Evolutionary conservation across 2,888 invertebrate species (phyloP), one percentile per base, ranked within the genome.

Genomic region (Tetrapedia diversipes): DNA sequence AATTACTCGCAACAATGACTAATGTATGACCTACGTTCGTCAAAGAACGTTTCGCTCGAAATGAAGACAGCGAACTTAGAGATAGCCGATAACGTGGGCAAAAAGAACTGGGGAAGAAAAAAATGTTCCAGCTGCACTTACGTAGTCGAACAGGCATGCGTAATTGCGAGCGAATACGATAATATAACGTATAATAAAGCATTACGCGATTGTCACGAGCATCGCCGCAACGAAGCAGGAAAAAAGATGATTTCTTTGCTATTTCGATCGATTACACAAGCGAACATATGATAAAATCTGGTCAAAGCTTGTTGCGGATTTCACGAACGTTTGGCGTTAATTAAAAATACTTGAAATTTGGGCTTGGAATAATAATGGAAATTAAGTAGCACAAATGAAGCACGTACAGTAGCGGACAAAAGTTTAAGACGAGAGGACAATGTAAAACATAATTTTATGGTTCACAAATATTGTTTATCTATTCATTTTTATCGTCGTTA

Each of bases 81-180:
- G 76, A 77, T 77, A 77, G 16, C 22, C 24, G 63, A 73, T 77
- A 73, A 64, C 57, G 14, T 10, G 66, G 45, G 63, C 37, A 45
- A 73, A 54, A 64, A 57, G 10, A n/a, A n/a, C n/a, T n/a, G n/a
- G n/a, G n/a, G 11, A 47, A 59, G 53, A 53, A 67, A 54, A 66
- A n/a, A 41, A 7, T 39, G 49, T 41, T 22, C 11, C 24, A 32
- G 49, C 29, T 19, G 19, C 22, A 51, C 39, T 57, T 63, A 39
- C 60, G 29, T 45, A 37, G 32, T 19, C n/a, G 41, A 66, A 34
- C 34, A 41, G 16, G 14, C 29, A 49, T 61, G 19, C 56, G 60
- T 32, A 27, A 67, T 27, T 57, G 24, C 32, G 24, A 57, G 29
- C 49, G 27, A 34, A 32, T 19, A 57, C 22, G 11, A 47, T 10